These are phyloP conservation scores for Hesperia comma DNA, from an alignment of 2,888 invertebrate genomes.

Conservation along the genomic window DNA sequence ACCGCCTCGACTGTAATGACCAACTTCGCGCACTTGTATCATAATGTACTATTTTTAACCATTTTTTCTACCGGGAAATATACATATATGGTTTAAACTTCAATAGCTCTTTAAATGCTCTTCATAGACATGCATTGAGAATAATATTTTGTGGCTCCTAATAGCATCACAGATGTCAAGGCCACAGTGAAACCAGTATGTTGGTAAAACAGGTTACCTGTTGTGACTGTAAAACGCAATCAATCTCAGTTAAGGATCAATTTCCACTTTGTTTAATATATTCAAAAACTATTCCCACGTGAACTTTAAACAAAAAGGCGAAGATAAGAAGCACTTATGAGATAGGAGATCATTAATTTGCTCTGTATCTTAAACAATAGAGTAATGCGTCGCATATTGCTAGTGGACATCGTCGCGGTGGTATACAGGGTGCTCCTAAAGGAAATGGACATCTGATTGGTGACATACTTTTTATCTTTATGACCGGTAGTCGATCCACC, in stretches of 20 bases:
- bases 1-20: too few species aligned
- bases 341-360: slow-evolving; percentile 71
- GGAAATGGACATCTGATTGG: background rate
- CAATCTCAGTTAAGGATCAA: slow-evolving; percentile 6
- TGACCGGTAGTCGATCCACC: too few species aligned
- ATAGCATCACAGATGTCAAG: background rate
- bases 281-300: slow-evolving; percentile 40
- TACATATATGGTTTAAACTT: too few species aligned
- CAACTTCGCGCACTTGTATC: too few species aligned
- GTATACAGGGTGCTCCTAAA: slow-evolving; percentile 53
- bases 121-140: too few species aligned
- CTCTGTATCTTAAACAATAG: slow-evolving; percentile 71
- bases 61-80: too few species aligned
- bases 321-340: slow-evolving; percentile 51
- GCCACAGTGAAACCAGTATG: background rate
- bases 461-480: too few species aligned
- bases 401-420: slow-evolving; percentile 57
- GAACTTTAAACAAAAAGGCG: slow-evolving; percentile 43
- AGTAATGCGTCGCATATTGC: slow-evolving; percentile 63
- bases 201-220: background rate
- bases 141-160: background rate
- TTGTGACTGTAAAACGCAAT: background rate
- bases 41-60: too few species aligned
- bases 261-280: slow-evolving; percentile 14
- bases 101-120: too few species aligned